Evolutionary conservation across 2,113 vertebrate genomes (phyloP).

Genomic region (Centropristis striata): DNA sequence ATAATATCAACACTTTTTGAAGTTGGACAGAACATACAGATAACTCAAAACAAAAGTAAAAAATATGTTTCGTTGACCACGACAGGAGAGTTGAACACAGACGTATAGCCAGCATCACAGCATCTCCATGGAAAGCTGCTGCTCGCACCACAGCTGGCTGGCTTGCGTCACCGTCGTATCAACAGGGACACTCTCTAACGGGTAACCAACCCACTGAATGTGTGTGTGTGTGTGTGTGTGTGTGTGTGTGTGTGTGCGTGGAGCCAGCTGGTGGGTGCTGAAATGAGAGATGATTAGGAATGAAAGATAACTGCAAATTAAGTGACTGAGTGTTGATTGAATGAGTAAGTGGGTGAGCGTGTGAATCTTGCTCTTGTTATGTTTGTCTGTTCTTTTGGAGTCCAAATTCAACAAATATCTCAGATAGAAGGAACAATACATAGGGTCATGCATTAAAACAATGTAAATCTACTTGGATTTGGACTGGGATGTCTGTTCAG

Average conservation of each 20-base stretch:
- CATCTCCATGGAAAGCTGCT: constrained; percentile 32
- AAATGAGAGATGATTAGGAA: constrained; percentile 54
- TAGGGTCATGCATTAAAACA: background rate
- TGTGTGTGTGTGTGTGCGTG: constrained; percentile 11
- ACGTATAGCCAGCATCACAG: constrained; percentile 12
- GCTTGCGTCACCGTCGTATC: constrained; percentile 40
- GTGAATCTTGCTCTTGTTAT: constrained; percentile 38
- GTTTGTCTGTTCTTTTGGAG: constrained; percentile 1
- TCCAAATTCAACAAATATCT: constrained; percentile 9
- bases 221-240: constrained; percentile 11
- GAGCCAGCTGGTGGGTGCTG: constrained; percentile 71
- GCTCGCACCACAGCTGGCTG: constrained; percentile 67
- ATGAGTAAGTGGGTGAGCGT: constrained; percentile 40
- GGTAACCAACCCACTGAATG: constrained; percentile 38
- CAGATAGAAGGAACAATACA: background rate
- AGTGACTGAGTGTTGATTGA: constrained; percentile 64
- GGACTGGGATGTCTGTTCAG: background rate
- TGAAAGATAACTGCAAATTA: constrained; percentile 64
- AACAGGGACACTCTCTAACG: constrained; percentile 48
- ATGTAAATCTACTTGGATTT: background rate
- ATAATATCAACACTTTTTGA: background rate
- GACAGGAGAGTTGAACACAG: background rate
- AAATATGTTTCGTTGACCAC: background rate
- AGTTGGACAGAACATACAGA: background rate
- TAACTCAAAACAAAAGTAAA: background rate